These are phyloP conservation scores for Euproctis similis DNA, from an alignment of 2,888 invertebrate genomes.

Conservation along the genomic window DNA sequence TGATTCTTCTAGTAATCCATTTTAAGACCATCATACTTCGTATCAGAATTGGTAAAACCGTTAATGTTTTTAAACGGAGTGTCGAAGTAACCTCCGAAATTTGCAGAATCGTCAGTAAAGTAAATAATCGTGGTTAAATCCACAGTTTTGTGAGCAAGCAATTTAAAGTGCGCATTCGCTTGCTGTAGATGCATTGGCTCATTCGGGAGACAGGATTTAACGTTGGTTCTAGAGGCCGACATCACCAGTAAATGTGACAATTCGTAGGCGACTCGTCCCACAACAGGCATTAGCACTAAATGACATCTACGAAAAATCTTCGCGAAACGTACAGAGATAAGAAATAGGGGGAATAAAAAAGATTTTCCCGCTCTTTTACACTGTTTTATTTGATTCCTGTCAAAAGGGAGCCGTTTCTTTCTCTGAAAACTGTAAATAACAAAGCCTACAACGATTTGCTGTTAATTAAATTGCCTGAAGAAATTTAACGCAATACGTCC, in stretches of 20 bases:
- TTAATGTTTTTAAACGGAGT: too few species aligned
- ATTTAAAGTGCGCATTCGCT: conserved; percentile 54
- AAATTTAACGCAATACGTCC: too few species aligned
- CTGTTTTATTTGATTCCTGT: conserved; percentile 34
- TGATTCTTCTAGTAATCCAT: too few species aligned
- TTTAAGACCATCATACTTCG: too few species aligned
- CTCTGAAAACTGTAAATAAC: conserved; percentile 2
- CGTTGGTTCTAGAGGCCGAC: conserved; percentile 48
- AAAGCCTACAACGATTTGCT: conserved; percentile 1
- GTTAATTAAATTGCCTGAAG: conserved; percentile 1
- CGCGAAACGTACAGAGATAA: conserved; percentile 45
- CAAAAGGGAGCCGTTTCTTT: conserved; percentile 21
- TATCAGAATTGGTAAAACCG: too few species aligned
- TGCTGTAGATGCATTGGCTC: conserved; percentile 73
- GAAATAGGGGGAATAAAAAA: conserved; percentile 56
- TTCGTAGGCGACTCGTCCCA: conserved; percentile 65
- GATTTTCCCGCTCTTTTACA: conserved; percentile 40
- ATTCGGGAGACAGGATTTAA: conserved; percentile 66
- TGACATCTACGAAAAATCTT: conserved; percentile 69
- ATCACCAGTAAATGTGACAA: conserved; percentile 60
- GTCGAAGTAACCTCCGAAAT: conserved; percentile 11
- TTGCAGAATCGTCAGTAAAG: conserved; percentile 26
- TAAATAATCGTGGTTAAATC: conserved; percentile 30
- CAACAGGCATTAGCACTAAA: conserved; percentile 72
- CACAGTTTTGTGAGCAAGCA: conserved; percentile 46